Base-by-base conservation (phyloP, 1,140 invertebrate species). In the Lutraria rhynchaena region DNA sequence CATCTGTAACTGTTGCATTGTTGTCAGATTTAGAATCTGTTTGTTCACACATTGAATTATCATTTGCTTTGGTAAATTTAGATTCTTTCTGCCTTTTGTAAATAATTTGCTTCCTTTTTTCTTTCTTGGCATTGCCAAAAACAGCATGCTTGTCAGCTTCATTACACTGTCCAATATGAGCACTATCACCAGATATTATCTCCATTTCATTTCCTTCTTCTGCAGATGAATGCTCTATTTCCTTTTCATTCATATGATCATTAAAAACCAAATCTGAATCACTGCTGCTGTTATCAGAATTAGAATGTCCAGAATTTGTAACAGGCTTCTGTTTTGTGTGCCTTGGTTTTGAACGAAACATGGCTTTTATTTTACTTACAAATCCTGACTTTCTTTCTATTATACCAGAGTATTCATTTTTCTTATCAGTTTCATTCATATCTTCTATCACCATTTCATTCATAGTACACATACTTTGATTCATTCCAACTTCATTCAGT, bases 111-210 rank as follows among this genome's bases (percentile, higher is more conserved):
- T 75, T 60, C 31, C 27, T 41, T 29, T 44, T 58, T 37, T 60
- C 24, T 5, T 31, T 24, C 11, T 5, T 60, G 19, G 53, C 22
- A 46, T 75, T 33, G 24, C 44, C 65, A 11, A 24, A 22, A 7
- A 24, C 27, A 19, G 31, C 9, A 5, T 35, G 19, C 3, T 29
- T n/a, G 4, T 41, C 61, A 7, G 4, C 1, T 44, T 44, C 37
- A 24, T 24, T 46, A n/a, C 41, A 49, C 74, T 60, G 35, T 63
- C 31, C 27, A 63, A 76, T 31, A 58, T 60, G 53, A 76, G 44
- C 22, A 63, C 49, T 63, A 63, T 76, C 57, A 76, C 58, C 74
- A 76, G n/a, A n/a, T n/a, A n/a, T 76, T 17, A 49, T 37, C n/a
- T 63, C 74, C 17, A 63, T 46, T 63, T 76, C 74, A 22, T 63